These are phyloP conservation scores for Momotus momota DNA, from an alignment of 2,797 vertebrate genomes.

Conservation along the genomic window DNA sequence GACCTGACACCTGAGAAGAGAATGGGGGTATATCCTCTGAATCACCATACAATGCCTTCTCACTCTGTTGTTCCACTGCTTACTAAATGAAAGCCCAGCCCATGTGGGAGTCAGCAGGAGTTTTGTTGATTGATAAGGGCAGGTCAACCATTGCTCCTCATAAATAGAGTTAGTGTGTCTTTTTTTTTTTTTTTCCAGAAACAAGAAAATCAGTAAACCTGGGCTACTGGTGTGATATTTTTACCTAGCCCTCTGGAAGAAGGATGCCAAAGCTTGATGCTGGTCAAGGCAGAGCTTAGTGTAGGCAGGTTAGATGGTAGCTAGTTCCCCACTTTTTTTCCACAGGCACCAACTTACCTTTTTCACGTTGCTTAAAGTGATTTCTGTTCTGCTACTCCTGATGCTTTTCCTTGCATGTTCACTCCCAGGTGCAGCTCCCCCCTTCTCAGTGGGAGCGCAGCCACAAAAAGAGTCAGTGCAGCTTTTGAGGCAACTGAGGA, in stretches of 20 bases:
- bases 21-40: neutral
- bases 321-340: neutral
- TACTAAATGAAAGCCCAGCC: neutral
- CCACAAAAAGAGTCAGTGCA: neutral
- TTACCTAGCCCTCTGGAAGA: neutral
- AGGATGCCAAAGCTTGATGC: neutral
- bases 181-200: neutral
- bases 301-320: neutral
- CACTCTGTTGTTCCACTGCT: neutral
- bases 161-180: neutral
- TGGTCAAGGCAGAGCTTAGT: neutral
- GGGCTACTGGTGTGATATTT: neutral
- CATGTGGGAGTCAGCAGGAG: neutral
- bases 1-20: neutral
- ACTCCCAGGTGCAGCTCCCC: neutral
- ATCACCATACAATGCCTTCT: neutral
- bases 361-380: neutral
- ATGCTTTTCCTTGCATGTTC: neutral
- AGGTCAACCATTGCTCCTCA: neutral
- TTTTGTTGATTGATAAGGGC: neutral
- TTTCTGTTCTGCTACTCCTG: neutral
- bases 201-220: neutral
- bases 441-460: accelerated
- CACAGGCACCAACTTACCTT: neutral
- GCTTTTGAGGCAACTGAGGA: neutral